Conservation (phyloP, 30 jellyfish, hydroid and myxozoan genomes). For the Nemopilema nomurai region DNA sequence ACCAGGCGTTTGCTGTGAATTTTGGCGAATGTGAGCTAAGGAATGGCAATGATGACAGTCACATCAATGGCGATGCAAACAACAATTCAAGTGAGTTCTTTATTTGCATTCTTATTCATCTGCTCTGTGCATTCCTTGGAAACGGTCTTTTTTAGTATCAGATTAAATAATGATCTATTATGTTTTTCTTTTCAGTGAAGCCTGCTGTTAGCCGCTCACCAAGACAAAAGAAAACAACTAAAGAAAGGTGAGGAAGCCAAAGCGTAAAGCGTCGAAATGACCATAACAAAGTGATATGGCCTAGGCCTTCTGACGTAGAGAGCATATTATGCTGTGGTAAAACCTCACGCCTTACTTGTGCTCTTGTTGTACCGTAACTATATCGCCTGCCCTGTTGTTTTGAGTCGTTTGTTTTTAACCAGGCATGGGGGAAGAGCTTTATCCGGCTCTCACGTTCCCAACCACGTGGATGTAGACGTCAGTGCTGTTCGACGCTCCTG, state of each 20-base stretch:
- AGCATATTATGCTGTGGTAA: background rate
- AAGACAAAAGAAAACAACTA: slow-evolving; percentile 16
- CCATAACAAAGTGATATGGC: background rate
- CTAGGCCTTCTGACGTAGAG: background rate
- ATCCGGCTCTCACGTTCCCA: slow-evolving; percentile 44
- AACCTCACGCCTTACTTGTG: too few species aligned
- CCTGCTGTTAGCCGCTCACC: slow-evolving; percentile 62
- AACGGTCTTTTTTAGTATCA: background rate
- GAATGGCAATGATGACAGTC: background rate
- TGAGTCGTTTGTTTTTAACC: too few species aligned
- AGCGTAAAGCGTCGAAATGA: too few species aligned
- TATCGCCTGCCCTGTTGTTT: too few species aligned
- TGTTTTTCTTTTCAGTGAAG: slow-evolving; percentile 23
- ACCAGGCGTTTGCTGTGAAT: slow-evolving; percentile 63
- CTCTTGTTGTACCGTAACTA: too few species aligned
- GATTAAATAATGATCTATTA: background rate
- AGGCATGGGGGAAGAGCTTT: slow-evolving; percentile 49
- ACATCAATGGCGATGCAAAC: slow-evolving; percentile 35
- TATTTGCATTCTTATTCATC: background rate
- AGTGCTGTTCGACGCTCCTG: slow-evolving; percentile 57
- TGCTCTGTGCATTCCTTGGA: background rate
- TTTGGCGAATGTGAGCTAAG: slow-evolving; percentile 59
- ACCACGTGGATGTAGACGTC: background rate
- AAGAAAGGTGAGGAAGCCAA: slow-evolving; percentile 12
- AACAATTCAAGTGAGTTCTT: slow-evolving; percentile 46